These are phyloP conservation scores for Clanis bilineata DNA, from an alignment of 2,888 invertebrate species.

Conservation along the genomic window DNA sequence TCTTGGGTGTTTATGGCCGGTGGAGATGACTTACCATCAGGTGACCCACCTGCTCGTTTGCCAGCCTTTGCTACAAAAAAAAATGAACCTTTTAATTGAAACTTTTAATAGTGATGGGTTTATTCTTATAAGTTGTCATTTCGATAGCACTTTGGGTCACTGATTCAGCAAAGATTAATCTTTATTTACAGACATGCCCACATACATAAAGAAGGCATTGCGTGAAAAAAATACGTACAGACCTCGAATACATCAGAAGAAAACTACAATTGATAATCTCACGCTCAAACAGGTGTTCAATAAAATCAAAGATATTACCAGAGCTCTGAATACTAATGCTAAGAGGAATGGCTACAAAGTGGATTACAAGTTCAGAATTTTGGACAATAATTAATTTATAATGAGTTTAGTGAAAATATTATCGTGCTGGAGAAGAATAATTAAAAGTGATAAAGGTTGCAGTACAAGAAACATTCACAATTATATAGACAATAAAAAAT, in stretches of 20 bases:
- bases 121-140: no score
- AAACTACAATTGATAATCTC: constrained; percentile 46
- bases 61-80: no score
- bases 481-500: no score
- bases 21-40: no score
- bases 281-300: constrained; percentile 52
- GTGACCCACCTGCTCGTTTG: no score
- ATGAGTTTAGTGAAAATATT: neutral
- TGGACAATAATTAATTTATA: neutral
- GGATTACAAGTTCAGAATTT: constrained; percentile 59
- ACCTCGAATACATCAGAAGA: constrained; percentile 35
- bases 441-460: no score
- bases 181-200: constrained; percentile 45
- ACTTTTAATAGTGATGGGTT: no score
- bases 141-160: no score
- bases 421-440: neutral
- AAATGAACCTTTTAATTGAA: no score
- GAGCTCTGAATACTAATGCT: constrained; percentile 50
- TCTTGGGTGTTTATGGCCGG: no score
- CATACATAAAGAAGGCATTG: constrained; percentile 51
- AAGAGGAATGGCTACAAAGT: constrained; percentile 64
- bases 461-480: no score
- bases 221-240: constrained; percentile 39
- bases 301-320: constrained; percentile 59
- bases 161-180: neutral